Evolutionary conservation across 2,797 vertebrate species (phyloP), one percentile per base, ranked within the genome.

Genomic region (Platalea minor): DNA sequence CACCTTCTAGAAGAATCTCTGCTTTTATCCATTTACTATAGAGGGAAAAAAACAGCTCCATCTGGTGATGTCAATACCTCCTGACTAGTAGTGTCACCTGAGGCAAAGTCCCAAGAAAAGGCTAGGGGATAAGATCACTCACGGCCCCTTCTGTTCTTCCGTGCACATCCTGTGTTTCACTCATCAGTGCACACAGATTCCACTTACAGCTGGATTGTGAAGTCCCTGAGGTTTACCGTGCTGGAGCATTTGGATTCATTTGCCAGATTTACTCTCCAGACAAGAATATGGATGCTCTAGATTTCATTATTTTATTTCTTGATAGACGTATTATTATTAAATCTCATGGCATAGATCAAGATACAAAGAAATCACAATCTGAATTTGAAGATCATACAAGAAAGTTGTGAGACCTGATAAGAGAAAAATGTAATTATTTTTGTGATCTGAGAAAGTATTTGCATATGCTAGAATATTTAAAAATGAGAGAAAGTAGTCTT

Each of bases 131-230:
- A 65, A 59, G 35, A 76, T 46, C 67, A 43, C 15, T 53, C 25
- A 67, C 24, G 73, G 1, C 1, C 69, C 12, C 24, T 85, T 59
- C 63, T 77, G 6, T 35, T 84, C 26, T 37, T 86, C 45, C 5
- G 0, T 23, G 33, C 20, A 8, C 11, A n/a, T 26, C 20, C 8
- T 26, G 43, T 45, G 11, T 17, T 60, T 93, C 50, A 45, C 8
- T 48, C 33, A 33, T 24, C 0, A 0, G 1, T 54, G 24, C 29
- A 75, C 0, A 2, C 3, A 69, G 26, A 46, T 73, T n/a, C 15
- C 9, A n/a, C 51, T 84, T 65, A 29, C 7, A 54, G 14, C 4
- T 59, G 41, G 39, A 72, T 2, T 0, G 1, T 48, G 28, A 35
- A 19, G 10, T 41, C 8, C 9, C 43, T 81, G 29, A 31, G 8